Base-by-base conservation (phyloP, 2,888 invertebrate species). In the Monochamus alternatus region DNA sequence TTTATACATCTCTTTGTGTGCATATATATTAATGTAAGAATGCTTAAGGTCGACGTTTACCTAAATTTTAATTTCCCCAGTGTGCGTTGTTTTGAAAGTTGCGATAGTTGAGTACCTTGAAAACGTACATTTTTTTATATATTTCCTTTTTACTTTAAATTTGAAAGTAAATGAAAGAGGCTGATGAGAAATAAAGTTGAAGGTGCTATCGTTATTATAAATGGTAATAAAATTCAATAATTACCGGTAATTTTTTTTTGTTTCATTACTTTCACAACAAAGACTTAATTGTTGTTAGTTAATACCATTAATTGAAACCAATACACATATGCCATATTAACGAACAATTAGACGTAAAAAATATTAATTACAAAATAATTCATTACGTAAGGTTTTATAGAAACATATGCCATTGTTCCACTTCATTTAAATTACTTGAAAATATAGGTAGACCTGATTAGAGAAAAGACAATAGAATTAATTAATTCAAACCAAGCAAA, bases 81-180 rank as follows among this genome's bases (percentile, higher is more conserved):
- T 52, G 71, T 74, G 65, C 69, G 69, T 75, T 64, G 78, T 65
- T 75, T 78, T 75, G 75, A 78, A 78, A 78, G 78, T 73, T 73
- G 72, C 64, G 63, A 81, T 80, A 83, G 80, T 81, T 82, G 81
- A 79, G 75, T 77, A 81, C 82, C 82, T 82, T 82, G 82, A 81
- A 78, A 80, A 78, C 60, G 68, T 65, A 62, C 62, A 78, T 80
- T 79, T 79, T 77, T 78, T 77, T 75, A 76, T 80, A 77, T 78
- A 76, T 78, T 81, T 81, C 77, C 80, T 80, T 81, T 81, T 80
- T 81, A 75, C 69, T 70, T 77, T 74, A n/a, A 55, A 55, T 55
- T 38, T 55, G 77, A 80, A 80, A 79, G 78, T 73, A 75, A 79
- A 76, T 68, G 77, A 76, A 79, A 79, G 78, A 81, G 74, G 75